These are phyloP conservation scores for Anabas testudineus DNA, from an alignment of 2,797 vertebrate species.

Conservation along the genomic window DNA sequence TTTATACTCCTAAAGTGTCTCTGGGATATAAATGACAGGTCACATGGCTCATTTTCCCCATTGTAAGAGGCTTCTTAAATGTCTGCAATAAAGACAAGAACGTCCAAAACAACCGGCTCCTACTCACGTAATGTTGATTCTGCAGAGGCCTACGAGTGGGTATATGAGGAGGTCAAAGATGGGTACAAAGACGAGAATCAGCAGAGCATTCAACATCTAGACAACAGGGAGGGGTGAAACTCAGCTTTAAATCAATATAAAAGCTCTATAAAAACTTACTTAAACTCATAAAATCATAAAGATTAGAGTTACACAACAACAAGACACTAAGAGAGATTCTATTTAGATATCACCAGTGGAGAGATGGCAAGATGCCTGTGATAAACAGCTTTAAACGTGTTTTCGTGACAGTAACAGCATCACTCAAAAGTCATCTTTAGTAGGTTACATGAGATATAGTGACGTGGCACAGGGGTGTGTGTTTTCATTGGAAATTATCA, in stretches of 20 bases:
- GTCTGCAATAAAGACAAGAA: slow-evolving; percentile 28
- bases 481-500: not conserved
- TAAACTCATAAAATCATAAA: slow-evolving; percentile 62
- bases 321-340: not conserved
- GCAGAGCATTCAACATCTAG: slow-evolving; percentile 94
- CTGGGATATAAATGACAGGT: slow-evolving; percentile 3
- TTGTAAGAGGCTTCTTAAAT: slow-evolving; percentile 29
- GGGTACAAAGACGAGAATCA: slow-evolving; percentile 95
- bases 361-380: not conserved
- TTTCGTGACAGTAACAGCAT: not conserved
- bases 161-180: slow-evolving; percentile 95
- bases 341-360: slow-evolving; percentile 26
- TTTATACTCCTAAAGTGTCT: not conserved
- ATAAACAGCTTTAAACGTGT: slow-evolving; percentile 47
- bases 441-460: not conserved
- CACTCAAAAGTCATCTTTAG: not conserved
- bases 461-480: not conserved
- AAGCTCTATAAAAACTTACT: slow-evolving; percentile 49
- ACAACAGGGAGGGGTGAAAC: slow-evolving; percentile 46
- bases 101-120: slow-evolving; percentile 9
- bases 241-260: slow-evolving; percentile 9
- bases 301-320: not conserved
- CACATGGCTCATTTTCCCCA: not conserved
- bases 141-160: slow-evolving; percentile 88
- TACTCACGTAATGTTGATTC: slow-evolving; percentile 94